Conservation (phyloP, 2,113 vertebrate species). For the Xiphophorus couchianus region DNA sequence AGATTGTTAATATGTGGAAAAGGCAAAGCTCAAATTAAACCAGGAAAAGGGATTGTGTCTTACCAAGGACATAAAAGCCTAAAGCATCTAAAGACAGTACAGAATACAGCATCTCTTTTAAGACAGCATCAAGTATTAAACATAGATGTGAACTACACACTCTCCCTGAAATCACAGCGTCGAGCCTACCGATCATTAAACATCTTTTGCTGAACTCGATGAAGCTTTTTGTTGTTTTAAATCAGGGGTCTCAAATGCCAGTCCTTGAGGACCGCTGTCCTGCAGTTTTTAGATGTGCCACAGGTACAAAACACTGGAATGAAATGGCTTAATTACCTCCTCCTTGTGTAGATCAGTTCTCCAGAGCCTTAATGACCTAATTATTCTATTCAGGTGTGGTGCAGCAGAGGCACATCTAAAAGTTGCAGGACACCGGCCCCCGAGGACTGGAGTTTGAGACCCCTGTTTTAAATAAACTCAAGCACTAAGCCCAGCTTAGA, state of each 20-base stretch:
- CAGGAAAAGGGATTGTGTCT: constrained; percentile 20
- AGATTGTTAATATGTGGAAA: constrained; percentile 1
- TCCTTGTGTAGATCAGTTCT: too few species aligned
- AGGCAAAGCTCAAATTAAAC: background rate
- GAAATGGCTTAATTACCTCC: too few species aligned
- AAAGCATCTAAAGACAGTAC: constrained; percentile 41
- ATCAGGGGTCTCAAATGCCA: too few species aligned
- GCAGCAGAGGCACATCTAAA: too few species aligned
- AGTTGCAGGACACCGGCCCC: too few species aligned
- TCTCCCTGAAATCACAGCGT: constrained; percentile 47
- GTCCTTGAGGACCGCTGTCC: too few species aligned
- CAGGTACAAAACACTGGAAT: too few species aligned
- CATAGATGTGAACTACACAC: constrained; percentile 53
- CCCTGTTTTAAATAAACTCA: constrained; percentile 35
- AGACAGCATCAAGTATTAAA: constrained; percentile 65
- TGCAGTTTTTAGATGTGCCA: too few species aligned
- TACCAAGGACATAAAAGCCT: constrained; percentile 15
- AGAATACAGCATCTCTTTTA: constrained; percentile 42
- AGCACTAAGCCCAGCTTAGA: constrained; percentile 15
- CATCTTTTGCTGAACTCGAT: constrained; percentile 20
- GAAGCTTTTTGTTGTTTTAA: constrained; percentile 49
- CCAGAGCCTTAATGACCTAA: too few species aligned
- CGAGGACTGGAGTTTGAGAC: too few species aligned
- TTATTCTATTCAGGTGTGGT: too few species aligned
- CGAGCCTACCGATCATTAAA: constrained; percentile 44